Evolutionary conservation across 2,888 invertebrate genomes (phyloP).

Genomic region (Platypus cylindrus): DNA sequence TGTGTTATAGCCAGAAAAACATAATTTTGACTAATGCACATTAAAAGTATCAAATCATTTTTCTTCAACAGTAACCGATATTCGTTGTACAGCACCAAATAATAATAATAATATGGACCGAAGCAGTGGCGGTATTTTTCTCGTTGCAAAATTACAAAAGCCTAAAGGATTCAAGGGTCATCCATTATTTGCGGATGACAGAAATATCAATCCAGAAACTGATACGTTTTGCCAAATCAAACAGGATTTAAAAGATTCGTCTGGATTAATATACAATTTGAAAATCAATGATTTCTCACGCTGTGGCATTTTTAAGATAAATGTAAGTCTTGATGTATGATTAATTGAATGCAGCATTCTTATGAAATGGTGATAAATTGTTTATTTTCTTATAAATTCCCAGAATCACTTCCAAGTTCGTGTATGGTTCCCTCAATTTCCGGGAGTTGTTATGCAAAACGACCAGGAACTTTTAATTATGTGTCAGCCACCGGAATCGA

Average conservation of each 20-base stretch:
- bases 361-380: too few species aligned
- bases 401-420: conserved; percentile 81
- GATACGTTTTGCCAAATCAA: conserved; percentile 70
- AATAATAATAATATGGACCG: too few species aligned
- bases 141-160: conserved; percentile 64
- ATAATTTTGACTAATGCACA: too few species aligned
- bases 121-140: too few species aligned
- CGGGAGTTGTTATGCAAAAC: conserved; percentile 81
- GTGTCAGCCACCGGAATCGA: conserved; percentile 83
- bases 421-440: conserved; percentile 83
- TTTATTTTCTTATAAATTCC: too few species aligned
- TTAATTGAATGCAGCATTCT: too few species aligned
- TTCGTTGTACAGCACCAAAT: conserved; percentile 82
- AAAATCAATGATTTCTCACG: conserved; percentile 65
- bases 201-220: conserved; percentile 57
- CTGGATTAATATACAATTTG: conserved; percentile 59
- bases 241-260: conserved; percentile 57
- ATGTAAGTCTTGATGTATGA: conserved; percentile 66
- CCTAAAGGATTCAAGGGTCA: conserved; percentile 75
- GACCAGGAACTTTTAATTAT: conserved; percentile 83
- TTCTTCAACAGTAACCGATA: conserved; percentile 61
- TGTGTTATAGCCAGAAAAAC: too few species aligned
- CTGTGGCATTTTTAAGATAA: conserved; percentile 73
- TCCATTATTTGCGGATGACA: conserved; percentile 77
- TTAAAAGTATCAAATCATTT: too few species aligned